Evolutionary conservation across 2,113 vertebrate genomes (phyloP), one percentile per base, ranked within the genome.

Genomic region (Strix aluco): DNA sequence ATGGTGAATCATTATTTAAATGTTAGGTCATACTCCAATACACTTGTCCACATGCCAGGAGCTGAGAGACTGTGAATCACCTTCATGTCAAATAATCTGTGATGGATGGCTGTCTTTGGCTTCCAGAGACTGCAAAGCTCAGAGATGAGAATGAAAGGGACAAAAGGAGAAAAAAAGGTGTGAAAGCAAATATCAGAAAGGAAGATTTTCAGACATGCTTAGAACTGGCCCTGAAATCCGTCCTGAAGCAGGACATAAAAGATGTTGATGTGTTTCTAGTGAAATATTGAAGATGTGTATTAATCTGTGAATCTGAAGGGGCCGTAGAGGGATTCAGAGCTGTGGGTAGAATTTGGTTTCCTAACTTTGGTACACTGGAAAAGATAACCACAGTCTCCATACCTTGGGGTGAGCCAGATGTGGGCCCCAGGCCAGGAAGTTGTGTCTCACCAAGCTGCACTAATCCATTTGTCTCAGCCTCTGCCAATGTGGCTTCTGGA

Each of bases 21-120:
- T 77, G 42, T 73, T 95, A 83, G 80, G 87, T 78, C 63, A 65
- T 46, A 71, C 40, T 94, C 86, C 65, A 92, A 78, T 59, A 93
- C 75, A 94, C 95, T 93, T 93, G 79, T 92, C 63, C 84, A 38
- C 70, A 55, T 40, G 36, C 36, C 92, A 94, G 17, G 32, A 89
- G 63, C 42, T 54, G n/a, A 85, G 81, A 90, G 70, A 38, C 40
- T 36, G n/a, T 6, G 69, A 88, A 73, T 67, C 2, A 4, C 75
- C 32, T 83, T 95, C 1, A 1, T 55, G 75, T 96, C 95, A 96
- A 30, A 63, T 85, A 20, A 81, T 38, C 47, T 88, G 72, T 85
- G 96, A 94, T 69, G 72, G 72, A 87, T 81, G 47, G 18, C 30
- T 94, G 77, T 46, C 70, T 91, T 78, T 74, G 78, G 40, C 30